Base-by-base conservation (phyloP, 2,888 invertebrate species). In the Allygus modestus region DNA sequence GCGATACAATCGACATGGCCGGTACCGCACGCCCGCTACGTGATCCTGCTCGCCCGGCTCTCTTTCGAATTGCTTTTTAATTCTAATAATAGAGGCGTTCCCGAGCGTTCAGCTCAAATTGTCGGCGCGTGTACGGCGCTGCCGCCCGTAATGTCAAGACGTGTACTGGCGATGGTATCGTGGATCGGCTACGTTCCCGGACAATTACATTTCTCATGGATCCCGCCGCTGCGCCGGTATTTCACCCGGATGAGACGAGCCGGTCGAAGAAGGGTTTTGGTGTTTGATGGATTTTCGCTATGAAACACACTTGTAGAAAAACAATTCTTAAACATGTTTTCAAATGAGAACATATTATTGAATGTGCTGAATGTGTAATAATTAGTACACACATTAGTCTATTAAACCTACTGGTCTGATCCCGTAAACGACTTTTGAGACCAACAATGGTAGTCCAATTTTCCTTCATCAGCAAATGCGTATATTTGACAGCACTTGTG, bases 61-160 rank as follows among this genome's bases (percentile, higher is more conserved):
- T 33, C 17, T 12, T 54, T 83, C 75, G 75, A 83, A 83, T 83
- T 83, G 83, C 83, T 83, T 83, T 83, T 83, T 83, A 83, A 83
- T 83, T 75, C 83, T 46, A 83, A 58, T 83, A 83, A 83, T 83
- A 83, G 75, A 73, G 75, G 83, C 37, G 73, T 79, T 79, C 54
- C 79, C 79, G 61, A 79, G 23, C 77, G 73, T 71, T 71, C 71
- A 46, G 69, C 65, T 69, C 65, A 69, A 82, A 82, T 82, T 69
- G 69, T 23, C 31, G 43, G 69, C 82, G 69, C 69, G 82, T 82
- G 65, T 69, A 15, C 31, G 15, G 5, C 41, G 20, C 41, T 20
- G 28, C 82, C 65, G 37, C n/a, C 65, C 17, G 79, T 79, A 79
- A 79, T 79, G 79, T 79, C 79, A 79, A 58, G 79, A 79, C 79